Conservation (phyloP, 2,797 vertebrate species). For the Acrossocheilus wenchowensis region DNA sequence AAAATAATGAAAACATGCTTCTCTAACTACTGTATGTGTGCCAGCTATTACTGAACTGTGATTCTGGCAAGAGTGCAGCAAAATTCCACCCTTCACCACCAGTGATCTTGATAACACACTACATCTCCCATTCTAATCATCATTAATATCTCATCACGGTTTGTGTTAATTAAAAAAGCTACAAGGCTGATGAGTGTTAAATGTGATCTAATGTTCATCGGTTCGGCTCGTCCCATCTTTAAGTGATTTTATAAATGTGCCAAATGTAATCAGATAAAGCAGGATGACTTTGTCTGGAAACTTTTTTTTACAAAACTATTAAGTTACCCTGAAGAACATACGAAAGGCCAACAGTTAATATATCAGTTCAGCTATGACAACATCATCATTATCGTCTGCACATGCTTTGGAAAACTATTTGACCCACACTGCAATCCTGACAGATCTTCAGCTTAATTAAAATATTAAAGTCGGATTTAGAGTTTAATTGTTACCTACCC, state of each 20-base stretch:
- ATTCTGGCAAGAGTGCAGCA: not conserved
- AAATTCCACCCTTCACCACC: constrained; percentile 27
- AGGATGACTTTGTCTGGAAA: constrained; percentile 65
- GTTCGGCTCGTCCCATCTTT: constrained; percentile 74
- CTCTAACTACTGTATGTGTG: not conserved
- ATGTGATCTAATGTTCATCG: constrained; percentile 80
- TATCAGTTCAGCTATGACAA: not conserved
- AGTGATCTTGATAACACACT: constrained; percentile 27
- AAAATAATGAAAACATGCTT: not conserved
- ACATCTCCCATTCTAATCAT: constrained; percentile 70
- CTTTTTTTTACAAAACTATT: constrained; percentile 26
- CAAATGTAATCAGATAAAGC: constrained; percentile 77
- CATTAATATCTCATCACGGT: constrained; percentile 81
- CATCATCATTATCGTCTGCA: not conserved
- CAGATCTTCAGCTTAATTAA: not conserved
- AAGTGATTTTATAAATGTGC: constrained; percentile 75
- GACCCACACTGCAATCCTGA: not conserved
- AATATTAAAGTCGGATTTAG: not conserved
- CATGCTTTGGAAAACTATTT: not conserved
- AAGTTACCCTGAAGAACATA: constrained; percentile 39
- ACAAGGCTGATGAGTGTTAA: constrained; percentile 81
- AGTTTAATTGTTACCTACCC: not conserved
- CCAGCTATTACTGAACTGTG: constrained; percentile 5
- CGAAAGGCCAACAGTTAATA: constrained; percentile 1
- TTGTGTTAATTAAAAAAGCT: constrained; percentile 82